These are phyloP conservation scores for Blastomussa wellsi DNA, from an alignment of 92 coral and sea anemone species.

Conservation along the genomic window DNA sequence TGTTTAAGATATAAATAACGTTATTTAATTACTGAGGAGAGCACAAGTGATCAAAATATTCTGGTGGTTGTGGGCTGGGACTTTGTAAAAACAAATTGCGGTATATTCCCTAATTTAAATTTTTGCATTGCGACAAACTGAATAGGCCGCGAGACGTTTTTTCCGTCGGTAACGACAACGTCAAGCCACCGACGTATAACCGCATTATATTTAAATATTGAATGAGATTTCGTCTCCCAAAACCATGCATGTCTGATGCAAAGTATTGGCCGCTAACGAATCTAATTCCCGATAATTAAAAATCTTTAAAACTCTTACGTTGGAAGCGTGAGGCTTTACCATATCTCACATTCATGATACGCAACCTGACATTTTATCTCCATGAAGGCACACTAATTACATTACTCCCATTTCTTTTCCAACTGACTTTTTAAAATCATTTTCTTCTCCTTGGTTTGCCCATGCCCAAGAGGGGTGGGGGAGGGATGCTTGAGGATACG, in stretches of 20 bases:
- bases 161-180: neutral
- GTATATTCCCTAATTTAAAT: neutral
- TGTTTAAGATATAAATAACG: no score
- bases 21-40: no score
- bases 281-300: neutral
- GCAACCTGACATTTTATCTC: no score
- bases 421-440: no score
- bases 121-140: neutral
- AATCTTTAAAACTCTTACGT: neutral
- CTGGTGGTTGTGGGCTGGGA: no score
- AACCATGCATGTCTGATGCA: neutral
- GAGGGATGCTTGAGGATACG: neutral
- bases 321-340: neutral
- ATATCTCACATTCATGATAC: no score
- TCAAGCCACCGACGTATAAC: neutral
- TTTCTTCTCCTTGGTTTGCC: no score
- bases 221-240: neutral
- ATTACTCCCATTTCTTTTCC: no score
- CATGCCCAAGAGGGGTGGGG: neutral
- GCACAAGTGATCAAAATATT: no score
- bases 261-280: neutral
- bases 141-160: neutral
- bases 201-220: neutral
- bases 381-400: no score
- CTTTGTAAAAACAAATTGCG: neutral